phyloP scores from a whole-genome alignment of 1,140 invertebrate genomes.

The Drosophila persimilis region DNA sequence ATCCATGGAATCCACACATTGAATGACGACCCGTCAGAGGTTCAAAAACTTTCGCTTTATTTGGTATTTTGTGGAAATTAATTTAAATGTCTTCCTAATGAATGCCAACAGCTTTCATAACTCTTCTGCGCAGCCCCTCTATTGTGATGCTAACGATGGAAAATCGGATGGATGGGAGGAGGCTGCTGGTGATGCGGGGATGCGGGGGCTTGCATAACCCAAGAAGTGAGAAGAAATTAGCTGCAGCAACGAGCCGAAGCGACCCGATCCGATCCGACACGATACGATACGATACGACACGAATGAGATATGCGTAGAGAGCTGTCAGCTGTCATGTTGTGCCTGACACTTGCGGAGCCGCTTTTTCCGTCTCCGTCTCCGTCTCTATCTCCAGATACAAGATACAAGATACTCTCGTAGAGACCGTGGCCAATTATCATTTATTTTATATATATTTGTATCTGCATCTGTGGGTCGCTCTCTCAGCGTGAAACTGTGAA shows the following conservation, averaged over 20 bases:
- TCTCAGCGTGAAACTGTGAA: conserved; percentile 45
- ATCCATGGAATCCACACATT: not conserved
- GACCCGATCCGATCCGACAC: no score
- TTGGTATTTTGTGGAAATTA: conserved; percentile 46
- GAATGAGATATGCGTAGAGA: conserved; percentile 29
- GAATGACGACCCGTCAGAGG: not conserved
- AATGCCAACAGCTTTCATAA: conserved; percentile 62
- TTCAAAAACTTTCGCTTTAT: conserved; percentile 18
- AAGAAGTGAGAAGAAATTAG: conserved; percentile 52
- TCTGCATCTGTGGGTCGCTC: conserved; percentile 28
- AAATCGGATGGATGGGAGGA: conserved; percentile 16
- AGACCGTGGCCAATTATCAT: conserved; percentile 29
- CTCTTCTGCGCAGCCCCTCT: conserved; percentile 13
- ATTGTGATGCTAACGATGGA: conserved; percentile 50
- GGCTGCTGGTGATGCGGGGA: no score
- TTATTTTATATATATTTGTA: conserved; percentile 31
- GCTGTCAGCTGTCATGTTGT: conserved; percentile 43
- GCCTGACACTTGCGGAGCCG: conserved; percentile 31
- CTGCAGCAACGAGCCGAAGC: conserved; percentile 5
- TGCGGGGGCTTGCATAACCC: conserved; percentile 22
- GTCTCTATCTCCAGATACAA: not conserved
- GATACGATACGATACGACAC: not conserved
- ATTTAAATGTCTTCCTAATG: conserved; percentile 77
- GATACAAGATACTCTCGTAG: no score
- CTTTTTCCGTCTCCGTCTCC: conserved; percentile 6